Base-by-base conservation (phyloP, 1,140 invertebrate species). In the Battus philenor region DNA sequence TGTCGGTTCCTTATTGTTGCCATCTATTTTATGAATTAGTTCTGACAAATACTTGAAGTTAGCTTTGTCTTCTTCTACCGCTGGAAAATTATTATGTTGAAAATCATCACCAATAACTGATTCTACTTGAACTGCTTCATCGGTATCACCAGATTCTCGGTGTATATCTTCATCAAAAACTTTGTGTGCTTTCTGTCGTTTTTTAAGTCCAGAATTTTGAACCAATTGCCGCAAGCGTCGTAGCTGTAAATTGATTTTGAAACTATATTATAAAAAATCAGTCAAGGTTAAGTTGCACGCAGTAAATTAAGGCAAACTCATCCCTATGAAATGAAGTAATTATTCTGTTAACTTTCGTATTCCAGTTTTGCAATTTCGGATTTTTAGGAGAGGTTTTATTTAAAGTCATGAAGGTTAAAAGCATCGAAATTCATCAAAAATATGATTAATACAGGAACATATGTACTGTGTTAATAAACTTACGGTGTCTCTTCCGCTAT, bases 41-140 rank as follows among this genome's bases (percentile, higher is more conserved):
- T 83, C 50, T 11, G 75, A 61, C 18, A 83, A 52, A 44, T 80
- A 83, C 55, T 76, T 77, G 38, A 80, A 80, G 47, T 79, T 26
- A 15, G 20, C 63, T n/a, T 72, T 68, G 33, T 78, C 65, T 9
- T 66, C 54, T 24, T 48, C 24, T 8, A 41, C 12, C 8, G 36
- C 32, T 7, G 12, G 10, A 5, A 18, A 18, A 15, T 49, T 47
- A 22, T 29, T 29, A 2, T 12, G 24, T 22, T 62, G 38, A n/a
- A 47, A 44, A 17, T 56, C 22, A 33, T 60, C 58, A 31, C 44
- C 55, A n/a, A 22, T 8, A 20, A 38, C 20, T 0, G 36, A 12
- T 2, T 39, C 20, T 1, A 24, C 22, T 20, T 7, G 11, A 6
- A 38, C 8, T 11, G 17, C 10, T 11, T 38, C 34, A 3, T 24